Evolutionary conservation across 2,888 invertebrate species (phyloP).

Genomic region (Pyrrhosoma nymphula): DNA sequence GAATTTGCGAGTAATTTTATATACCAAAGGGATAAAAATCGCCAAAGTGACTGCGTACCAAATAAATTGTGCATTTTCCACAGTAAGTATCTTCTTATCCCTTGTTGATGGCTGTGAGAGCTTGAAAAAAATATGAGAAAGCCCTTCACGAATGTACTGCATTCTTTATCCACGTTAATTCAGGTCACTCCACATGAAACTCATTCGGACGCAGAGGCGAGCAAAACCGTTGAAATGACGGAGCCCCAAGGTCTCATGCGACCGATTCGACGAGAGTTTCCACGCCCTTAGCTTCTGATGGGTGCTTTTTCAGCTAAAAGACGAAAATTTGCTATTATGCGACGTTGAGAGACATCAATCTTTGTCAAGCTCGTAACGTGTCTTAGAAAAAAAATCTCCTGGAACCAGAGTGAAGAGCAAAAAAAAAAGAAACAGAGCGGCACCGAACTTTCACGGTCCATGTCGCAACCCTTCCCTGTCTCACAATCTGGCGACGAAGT

Average conservation of each 20-base stretch:
- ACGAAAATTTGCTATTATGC: not conserved
- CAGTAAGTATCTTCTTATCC: no score
- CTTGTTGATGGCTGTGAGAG: no score
- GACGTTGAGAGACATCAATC: not conserved
- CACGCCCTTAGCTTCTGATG: not conserved
- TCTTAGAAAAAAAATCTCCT: not conserved
- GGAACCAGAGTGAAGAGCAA: not conserved
- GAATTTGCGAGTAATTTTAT: no score
- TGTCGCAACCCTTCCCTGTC: not conserved
- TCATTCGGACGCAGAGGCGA: not conserved
- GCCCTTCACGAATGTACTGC: no score
- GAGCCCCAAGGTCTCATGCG: not conserved
- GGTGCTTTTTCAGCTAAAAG: not conserved
- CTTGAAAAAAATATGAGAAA: no score
- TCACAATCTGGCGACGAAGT: not conserved
- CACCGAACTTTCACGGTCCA: not conserved
- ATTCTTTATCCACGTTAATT: no score
- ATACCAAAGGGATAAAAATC: no score
- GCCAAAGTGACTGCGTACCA: no score
- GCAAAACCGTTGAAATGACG: not conserved
- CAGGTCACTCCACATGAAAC: not conserved
- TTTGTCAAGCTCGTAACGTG: not conserved
- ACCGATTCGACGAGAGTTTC: not conserved
- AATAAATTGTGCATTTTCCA: no score
- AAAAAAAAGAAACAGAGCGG: not conserved